A percentile compares a stretch with the other conserved stretches of the same genome.
These are phyloP conservation scores for Zelleria hepariella DNA, from an alignment of 2,888 invertebrate genomes.

Conservation along the genomic window DNA sequence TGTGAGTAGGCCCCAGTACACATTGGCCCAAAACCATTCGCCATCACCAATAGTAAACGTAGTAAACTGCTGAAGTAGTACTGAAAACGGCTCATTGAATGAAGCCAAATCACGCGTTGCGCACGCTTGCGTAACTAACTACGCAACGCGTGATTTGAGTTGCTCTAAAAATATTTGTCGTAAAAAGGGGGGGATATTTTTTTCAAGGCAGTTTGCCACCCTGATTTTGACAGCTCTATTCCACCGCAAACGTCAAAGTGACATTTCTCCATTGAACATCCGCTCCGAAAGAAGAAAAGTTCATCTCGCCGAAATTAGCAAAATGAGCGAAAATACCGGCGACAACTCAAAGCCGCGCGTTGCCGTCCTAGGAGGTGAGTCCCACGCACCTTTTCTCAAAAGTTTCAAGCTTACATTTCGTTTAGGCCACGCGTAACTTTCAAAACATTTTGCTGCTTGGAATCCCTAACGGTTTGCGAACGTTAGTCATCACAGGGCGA, in stretches of 20 bases:
- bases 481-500: constrained; percentile 54
- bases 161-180: no score
- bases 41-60: no score
- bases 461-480: constrained; percentile 48
- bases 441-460: background rate
- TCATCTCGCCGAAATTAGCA: background rate
- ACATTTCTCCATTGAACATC: background rate
- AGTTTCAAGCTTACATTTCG: background rate
- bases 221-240: background rate
- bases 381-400: constrained; percentile 1
- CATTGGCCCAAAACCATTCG: no score
- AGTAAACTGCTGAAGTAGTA: no score
- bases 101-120: no score
- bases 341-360: constrained; percentile 63
- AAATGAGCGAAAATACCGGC: constrained; percentile 61
- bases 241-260: background rate
- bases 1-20: no score
- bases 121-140: no score
- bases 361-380: constrained; percentile 62
- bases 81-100: no score
- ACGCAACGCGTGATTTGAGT: no score
- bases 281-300: background rate
- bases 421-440: background rate
- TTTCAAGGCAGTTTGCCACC: no score
- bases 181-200: no score